These are phyloP conservation scores for Jacana jacana DNA, from an alignment of 2,113 vertebrate species.

Conservation along the genomic window DNA sequence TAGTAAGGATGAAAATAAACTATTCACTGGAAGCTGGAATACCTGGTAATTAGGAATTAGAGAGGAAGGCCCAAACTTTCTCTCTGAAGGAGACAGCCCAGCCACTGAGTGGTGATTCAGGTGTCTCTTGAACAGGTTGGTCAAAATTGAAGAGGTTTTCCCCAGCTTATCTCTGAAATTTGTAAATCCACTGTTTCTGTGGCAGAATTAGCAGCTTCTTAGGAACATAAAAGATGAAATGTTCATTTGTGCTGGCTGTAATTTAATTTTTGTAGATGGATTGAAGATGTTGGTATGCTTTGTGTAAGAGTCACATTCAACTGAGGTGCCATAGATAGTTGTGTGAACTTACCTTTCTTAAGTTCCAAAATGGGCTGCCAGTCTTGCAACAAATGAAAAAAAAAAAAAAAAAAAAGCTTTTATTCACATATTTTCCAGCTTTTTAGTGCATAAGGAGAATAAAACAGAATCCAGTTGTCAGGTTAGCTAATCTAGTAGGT, in stretches of 20 bases:
- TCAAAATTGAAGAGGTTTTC: neutral
- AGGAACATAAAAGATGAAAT: neutral
- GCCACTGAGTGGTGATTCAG: neutral
- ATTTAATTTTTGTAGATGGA: neutral
- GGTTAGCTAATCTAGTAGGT: neutral
- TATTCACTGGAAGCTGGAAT: neutral
- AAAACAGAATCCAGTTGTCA: neutral
- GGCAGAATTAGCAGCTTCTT: neutral
- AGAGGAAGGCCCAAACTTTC: neutral
- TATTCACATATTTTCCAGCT: neutral
- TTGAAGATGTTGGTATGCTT: neutral
- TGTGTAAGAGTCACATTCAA: accelerated
- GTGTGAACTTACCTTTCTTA: neutral
- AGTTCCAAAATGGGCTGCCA: neutral
- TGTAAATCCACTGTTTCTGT: neutral
- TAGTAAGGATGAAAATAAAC: neutral
- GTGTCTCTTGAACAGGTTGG: neutral
- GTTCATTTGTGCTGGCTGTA: neutral
- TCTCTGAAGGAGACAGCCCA: neutral
- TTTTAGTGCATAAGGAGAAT: neutral
- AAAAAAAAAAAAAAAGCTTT: neutral
- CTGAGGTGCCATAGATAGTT: neutral
- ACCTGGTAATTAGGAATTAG: neutral
- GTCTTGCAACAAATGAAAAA: neutral
- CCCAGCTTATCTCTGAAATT: neutral